These are phyloP conservation scores for Eumaeus atala DNA, from an alignment of 1,140 invertebrate genomes.

Conservation along the genomic window DNA sequence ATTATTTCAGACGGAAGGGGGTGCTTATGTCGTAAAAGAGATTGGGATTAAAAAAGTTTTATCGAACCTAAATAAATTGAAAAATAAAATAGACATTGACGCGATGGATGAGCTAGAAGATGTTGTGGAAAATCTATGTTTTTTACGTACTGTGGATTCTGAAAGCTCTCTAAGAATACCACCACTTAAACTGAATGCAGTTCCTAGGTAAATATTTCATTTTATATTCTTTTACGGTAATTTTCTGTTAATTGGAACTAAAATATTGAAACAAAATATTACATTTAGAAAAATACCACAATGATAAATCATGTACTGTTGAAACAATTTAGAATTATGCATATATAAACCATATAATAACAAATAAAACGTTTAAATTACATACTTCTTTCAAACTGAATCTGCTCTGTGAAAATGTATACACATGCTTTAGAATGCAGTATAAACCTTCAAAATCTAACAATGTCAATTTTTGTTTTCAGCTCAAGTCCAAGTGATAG, in stretches of 20 bases:
- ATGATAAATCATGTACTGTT: too few relatives aligned
- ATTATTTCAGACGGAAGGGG: conserved; percentile 52
- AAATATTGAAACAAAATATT: too few relatives aligned
- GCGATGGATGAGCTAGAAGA: conserved; percentile 41
- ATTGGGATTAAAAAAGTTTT: conserved; percentile 43
- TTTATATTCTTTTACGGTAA: too few relatives aligned
- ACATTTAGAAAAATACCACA: too few relatives aligned
- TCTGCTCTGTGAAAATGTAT: too few relatives aligned
- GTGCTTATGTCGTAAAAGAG: conserved; percentile 52
- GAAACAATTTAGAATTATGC: too few relatives aligned
- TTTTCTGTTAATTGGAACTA: too few relatives aligned
- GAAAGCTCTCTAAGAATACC: conserved; percentile 47
- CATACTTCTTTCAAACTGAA: too few relatives aligned
- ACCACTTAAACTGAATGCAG: conserved; percentile 33
- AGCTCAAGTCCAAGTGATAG: conserved; percentile 39
- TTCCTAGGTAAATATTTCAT: conserved; percentile 29
- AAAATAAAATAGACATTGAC: conserved; percentile 37
- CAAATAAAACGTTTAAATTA: too few relatives aligned
- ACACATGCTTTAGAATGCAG: too few relatives aligned
- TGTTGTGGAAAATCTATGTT: conserved; percentile 49
- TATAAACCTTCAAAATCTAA: not conserved
- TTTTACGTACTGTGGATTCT: conserved; percentile 52
- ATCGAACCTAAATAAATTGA: conserved; percentile 36
- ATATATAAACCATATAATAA: too few relatives aligned
- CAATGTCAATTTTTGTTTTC: conserved; percentile 22